These are phyloP conservation scores for Columba janthina DNA, from an alignment of 2,113 vertebrate genomes.

Conservation along the genomic window DNA sequence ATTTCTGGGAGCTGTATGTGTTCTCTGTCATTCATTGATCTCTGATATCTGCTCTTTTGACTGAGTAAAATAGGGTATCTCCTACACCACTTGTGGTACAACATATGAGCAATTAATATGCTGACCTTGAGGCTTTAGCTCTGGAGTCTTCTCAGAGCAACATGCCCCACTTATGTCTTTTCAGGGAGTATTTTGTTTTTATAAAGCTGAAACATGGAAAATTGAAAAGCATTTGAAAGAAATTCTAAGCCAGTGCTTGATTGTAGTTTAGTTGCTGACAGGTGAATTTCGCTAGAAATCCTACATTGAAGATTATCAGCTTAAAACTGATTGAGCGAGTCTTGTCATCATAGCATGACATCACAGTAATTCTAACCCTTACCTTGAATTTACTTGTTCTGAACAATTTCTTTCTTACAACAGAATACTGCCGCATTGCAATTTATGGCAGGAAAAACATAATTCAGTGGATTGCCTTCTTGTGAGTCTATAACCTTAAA, in stretches of 20 bases:
- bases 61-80: background rate
- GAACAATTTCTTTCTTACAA: conserved; percentile 1
- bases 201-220: background rate
- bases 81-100: background rate
- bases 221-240: background rate
- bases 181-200: background rate
- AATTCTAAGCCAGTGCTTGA: background rate
- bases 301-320: background rate
- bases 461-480: background rate
- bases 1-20: background rate
- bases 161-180: background rate
- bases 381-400: background rate
- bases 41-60: background rate
- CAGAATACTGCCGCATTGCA: background rate
- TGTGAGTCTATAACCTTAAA: conserved; percentile 30
- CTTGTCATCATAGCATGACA: background rate
- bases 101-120: background rate
- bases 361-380: conserved; percentile 4
- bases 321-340: background rate
- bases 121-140: background rate
- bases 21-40: background rate
- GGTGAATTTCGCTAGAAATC: background rate
- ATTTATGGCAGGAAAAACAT: background rate
- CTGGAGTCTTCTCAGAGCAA: background rate
- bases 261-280: background rate